These are phyloP conservation scores for Julus scanicus DNA, from an alignment of 2,888 invertebrate species.

Conservation along the genomic window DNA sequence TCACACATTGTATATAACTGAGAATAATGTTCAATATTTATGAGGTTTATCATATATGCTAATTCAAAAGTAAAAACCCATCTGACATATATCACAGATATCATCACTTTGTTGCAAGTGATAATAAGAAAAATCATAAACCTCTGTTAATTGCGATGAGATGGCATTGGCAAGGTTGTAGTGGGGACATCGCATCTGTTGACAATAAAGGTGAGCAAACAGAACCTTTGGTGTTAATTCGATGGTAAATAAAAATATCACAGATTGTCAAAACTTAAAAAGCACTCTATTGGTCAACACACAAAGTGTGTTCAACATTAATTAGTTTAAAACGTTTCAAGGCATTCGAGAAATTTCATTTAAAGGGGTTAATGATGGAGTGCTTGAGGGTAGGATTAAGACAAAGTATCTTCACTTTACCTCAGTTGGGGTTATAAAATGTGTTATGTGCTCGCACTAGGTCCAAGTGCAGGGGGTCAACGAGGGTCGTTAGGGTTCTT, in stretches of 20 bases:
- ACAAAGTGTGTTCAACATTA: neutral
- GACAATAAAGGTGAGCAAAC: neutral
- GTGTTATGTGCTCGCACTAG: neutral
- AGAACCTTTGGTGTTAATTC: neutral
- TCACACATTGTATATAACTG: neutral
- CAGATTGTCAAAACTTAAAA: neutral
- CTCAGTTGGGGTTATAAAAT: neutral
- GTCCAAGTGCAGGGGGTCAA: neutral
- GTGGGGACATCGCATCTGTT: neutral
- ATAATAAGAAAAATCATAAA: constrained; percentile 22
- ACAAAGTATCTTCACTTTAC: neutral
- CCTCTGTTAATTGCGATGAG: neutral
- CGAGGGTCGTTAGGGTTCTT: neutral
- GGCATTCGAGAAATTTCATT: neutral
- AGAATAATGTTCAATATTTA: neutral
- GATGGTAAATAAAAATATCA: constrained; percentile 2
- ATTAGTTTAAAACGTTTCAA: constrained; percentile 4
- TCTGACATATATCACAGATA: neutral
- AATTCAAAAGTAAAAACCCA: neutral
- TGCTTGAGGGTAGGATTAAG: neutral
- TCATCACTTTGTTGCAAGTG: neutral
- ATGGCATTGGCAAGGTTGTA: neutral
- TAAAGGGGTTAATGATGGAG: neutral
- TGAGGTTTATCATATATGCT: neutral
- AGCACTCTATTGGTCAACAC: neutral